Evolutionary conservation across 2,888 invertebrate species (phyloP), one percentile per base, ranked within the genome.

Genomic region (Drosophila multiciliata): DNA sequence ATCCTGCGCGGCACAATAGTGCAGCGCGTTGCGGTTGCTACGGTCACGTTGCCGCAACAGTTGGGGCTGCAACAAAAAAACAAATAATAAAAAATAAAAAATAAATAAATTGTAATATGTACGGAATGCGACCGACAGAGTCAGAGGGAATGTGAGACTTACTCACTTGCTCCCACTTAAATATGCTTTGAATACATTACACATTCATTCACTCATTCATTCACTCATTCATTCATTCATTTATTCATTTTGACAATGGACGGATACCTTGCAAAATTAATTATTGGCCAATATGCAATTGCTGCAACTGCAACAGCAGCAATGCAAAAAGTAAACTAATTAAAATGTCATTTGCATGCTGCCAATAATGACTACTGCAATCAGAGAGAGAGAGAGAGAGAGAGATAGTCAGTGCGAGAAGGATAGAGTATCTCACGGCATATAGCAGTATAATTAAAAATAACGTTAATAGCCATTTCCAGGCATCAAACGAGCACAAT

Each of bases 1-100:
- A 66, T 85, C 80, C 86, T 93, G 93, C 80, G 93, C 94, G 91
- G 90, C 97, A 94, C 99, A 99, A 94, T 99, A 99, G 93, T 99
- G 99, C 55, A 99, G 94, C 23, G 98, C 98, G 80, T 96, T 96
- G 91, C 98, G 97, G 69, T 97, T 94, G 7, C 96, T 97, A 23
- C 97, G 95, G 93, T 98, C 98, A 87, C 96, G 95, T 80, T 96
- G 95, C 63, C 95, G 94, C 57, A 96, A 95, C 48, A 94, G 93
- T 62, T 94, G 93, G 35, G 95, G 94, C 94, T 96, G 93, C 23
- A 71, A 45, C 15, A 63, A n/a, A n/a, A 33, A 52, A n/a, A n/a
- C 0, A 7, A 20, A 20, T 9, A 6, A 20, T 1, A 20, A n/a
- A n/a, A n/a, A n/a, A 11, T 1, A n/a, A 12, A 32, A 9, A 26